Conservation (phyloP, 2,113 vertebrate genomes). For the Cacatua alba region DNA sequence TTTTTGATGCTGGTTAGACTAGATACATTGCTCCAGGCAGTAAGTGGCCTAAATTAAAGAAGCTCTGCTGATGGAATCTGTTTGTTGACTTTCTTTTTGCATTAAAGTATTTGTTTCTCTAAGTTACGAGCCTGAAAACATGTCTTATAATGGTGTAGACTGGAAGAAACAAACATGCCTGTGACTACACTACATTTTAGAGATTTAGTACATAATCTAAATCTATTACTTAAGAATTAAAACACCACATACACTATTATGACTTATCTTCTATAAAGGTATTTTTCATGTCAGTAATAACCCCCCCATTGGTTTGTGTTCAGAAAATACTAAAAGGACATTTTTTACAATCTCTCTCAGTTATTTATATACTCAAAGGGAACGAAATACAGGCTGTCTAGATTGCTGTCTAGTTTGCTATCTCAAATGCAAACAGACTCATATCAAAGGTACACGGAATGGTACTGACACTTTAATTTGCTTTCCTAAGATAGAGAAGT, state of each 20-base stretch:
- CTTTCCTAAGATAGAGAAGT: not conserved
- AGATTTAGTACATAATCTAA: not conserved
- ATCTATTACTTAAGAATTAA: not conserved
- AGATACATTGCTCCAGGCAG: slow-evolving; percentile 34
- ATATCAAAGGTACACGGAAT: not conserved
- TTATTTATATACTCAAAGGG: not conserved
- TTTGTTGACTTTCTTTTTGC: not conserved
- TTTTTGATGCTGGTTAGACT: slow-evolving; percentile 41
- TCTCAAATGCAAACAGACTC: not conserved
- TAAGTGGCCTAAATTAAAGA: slow-evolving; percentile 54
- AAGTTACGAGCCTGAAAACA: not conserved
- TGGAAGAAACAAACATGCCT: not conserved
- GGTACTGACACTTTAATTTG: not conserved
- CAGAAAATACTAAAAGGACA: not conserved
- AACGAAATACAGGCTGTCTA: not conserved
- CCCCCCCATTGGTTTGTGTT: not conserved
- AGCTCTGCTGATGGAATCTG: not conserved
- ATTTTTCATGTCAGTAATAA: not conserved
- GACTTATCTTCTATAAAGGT: not conserved
- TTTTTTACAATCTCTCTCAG: not conserved
- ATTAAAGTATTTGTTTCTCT: not conserved
- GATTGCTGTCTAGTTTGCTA: not conserved
- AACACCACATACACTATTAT: not conserved
- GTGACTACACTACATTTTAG: not conserved
- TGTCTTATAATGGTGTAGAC: not conserved